phyloP scores from a whole-genome alignment of 2,113 vertebrate species.

The Microcebus griseorufus region DNA sequence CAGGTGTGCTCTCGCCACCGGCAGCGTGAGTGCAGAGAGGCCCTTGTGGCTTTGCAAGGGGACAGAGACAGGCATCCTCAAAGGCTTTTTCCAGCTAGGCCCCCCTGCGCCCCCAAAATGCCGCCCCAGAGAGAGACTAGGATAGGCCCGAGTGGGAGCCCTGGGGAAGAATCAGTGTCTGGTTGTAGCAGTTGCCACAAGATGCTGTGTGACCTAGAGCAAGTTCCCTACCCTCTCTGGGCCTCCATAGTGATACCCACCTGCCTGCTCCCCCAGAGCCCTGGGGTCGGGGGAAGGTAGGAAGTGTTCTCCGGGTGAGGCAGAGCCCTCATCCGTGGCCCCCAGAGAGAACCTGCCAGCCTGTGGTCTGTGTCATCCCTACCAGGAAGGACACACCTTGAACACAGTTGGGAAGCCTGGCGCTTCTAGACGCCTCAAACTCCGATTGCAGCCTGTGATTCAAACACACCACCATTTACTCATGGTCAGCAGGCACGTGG shows the following conservation, averaged over 20 bases:
- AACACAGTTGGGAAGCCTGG: neutral
- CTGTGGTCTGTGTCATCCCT: fast-evolving
- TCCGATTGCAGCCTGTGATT: neutral
- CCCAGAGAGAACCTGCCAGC: neutral
- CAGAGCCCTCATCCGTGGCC: neutral
- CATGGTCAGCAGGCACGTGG: fast-evolving
- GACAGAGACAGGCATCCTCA: neutral
- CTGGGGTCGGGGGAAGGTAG: neutral
- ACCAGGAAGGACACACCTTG: fast-evolving
- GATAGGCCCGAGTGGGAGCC: neutral
- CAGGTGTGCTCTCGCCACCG: neutral
- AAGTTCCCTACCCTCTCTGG: neutral
- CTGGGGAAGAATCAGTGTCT: neutral
- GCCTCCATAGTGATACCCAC: neutral
- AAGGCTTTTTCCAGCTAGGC: neutral
- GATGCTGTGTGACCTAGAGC: neutral
- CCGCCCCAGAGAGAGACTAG: neutral
- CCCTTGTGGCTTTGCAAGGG: neutral
- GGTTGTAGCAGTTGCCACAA: neutral
- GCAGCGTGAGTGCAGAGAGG: neutral
- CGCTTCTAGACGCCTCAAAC: neutral
- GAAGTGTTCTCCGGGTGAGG: neutral
- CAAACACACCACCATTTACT: neutral
- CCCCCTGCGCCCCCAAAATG: too few relatives aligned
- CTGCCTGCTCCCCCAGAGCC: neutral